Conservation (phyloP, 1,140 invertebrate species). For the Scaptomyza graminum region DNA sequence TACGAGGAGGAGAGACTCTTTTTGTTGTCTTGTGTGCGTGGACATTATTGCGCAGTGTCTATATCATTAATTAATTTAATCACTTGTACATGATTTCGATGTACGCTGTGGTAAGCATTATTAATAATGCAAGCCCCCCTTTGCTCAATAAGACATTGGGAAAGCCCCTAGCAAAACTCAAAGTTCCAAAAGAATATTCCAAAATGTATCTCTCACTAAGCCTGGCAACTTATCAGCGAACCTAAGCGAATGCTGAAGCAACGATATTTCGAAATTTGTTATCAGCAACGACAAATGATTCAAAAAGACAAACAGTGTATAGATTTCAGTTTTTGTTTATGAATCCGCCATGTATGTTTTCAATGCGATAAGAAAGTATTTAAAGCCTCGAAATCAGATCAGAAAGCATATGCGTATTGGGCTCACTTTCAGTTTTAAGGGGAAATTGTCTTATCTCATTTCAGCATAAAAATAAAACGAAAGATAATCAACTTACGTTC, state of each 20-base stretch:
- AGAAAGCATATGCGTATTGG: slow-evolving; percentile 30
- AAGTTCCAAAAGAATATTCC: slow-evolving; percentile 19
- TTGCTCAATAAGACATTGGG: slow-evolving; percentile 26
- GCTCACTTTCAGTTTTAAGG: slow-evolving; percentile 26
- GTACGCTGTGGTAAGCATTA: slow-evolving; percentile 64
- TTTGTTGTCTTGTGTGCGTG: slow-evolving; percentile 45
- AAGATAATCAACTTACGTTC: slow-evolving; percentile 26
- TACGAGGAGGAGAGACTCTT: slow-evolving; percentile 11
- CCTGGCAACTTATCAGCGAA: background rate
- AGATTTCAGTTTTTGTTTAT: slow-evolving; percentile 16
- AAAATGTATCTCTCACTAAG: background rate
- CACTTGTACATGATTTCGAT: slow-evolving; percentile 79
- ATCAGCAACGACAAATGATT: slow-evolving; percentile 33
- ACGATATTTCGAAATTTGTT: slow-evolving; percentile 16
- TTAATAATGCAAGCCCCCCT: slow-evolving; percentile 44
- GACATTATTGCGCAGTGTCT: slow-evolving; percentile 83
- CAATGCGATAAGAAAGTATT: slow-evolving; percentile 29
- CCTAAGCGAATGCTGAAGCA: background rate
- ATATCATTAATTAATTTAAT: slow-evolving; percentile 84
- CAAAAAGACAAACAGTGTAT: slow-evolving; percentile 8
- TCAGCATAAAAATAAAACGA: background rate
- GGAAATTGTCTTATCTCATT: slow-evolving; percentile 21
- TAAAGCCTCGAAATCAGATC: slow-evolving; percentile 37
- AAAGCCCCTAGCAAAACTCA: slow-evolving; percentile 38
- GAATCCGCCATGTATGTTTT: slow-evolving; percentile 13